These are phyloP conservation scores for human DNA, from an alignment of 2,113 vertebrate genomes.

Conservation along the genomic window GRCh38 chr14:38162001-38162500, in stretches of 20 bases:
- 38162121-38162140: background rate
- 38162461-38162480: background rate
- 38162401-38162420: background rate
- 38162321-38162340: background rate
- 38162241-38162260: background rate
- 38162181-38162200: background rate
- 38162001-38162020: background rate
- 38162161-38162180: background rate
- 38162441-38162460: background rate
- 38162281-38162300: background rate
- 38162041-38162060: background rate
- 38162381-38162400: background rate
- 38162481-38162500: background rate
- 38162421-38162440: background rate
- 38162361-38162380: background rate
- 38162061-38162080: background rate
- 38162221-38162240: background rate
- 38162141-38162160: background rate
- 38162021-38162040: background rate
- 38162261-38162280: background rate
- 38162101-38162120: conserved; percentile 16
- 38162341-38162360: background rate
- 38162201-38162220: background rate
- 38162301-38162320: background rate
- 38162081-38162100: background rate